Evolutionary conservation across 2,888 invertebrate species (phyloP).

Genomic region (Formica aserva): DNA sequence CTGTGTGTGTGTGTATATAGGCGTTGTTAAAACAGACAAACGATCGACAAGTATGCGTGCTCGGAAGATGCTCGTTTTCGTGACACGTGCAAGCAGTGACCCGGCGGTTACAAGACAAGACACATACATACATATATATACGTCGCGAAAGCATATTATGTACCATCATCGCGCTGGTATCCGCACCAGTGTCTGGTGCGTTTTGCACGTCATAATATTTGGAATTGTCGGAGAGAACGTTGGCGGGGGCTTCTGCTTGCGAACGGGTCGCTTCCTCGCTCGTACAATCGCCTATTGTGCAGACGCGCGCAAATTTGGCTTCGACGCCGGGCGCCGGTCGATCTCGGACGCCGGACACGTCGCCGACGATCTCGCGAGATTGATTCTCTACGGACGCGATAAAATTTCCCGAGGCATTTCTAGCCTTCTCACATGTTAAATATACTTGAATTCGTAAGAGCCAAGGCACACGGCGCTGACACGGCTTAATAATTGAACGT

Average conservation of each 20-base stretch:
- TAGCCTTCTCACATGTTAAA: background rate
- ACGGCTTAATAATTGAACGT: background rate
- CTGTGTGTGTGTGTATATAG: slow-evolving; percentile 10
- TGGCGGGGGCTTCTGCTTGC: slow-evolving; percentile 38
- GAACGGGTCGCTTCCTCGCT: slow-evolving; percentile 60
- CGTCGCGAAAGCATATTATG: slow-evolving; percentile 44
- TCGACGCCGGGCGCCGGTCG: slow-evolving; percentile 39
- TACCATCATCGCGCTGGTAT: slow-evolving; percentile 47
- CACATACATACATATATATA: background rate
- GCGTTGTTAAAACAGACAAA: slow-evolving; percentile 71
- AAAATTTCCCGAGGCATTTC: background rate
- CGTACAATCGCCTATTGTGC: slow-evolving; percentile 67
- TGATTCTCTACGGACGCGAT: background rate
- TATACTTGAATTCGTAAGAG: background rate
- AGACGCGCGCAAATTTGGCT: slow-evolving; percentile 56
- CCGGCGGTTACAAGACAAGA: slow-evolving; percentile 54
- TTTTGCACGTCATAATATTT: slow-evolving; percentile 75
- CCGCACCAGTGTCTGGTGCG: slow-evolving; percentile 53
- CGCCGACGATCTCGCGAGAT: slow-evolving; percentile 37
- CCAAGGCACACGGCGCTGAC: background rate
- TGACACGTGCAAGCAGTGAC: slow-evolving; percentile 46
- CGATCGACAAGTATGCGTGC: slow-evolving; percentile 62
- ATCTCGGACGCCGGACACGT: slow-evolving; percentile 9
- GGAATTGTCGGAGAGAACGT: slow-evolving; percentile 64
- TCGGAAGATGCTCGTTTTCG: slow-evolving; percentile 54